These are phyloP conservation scores for Telenomus remus DNA, from an alignment of 1,140 invertebrate genomes.

Conservation along the genomic window DNA sequence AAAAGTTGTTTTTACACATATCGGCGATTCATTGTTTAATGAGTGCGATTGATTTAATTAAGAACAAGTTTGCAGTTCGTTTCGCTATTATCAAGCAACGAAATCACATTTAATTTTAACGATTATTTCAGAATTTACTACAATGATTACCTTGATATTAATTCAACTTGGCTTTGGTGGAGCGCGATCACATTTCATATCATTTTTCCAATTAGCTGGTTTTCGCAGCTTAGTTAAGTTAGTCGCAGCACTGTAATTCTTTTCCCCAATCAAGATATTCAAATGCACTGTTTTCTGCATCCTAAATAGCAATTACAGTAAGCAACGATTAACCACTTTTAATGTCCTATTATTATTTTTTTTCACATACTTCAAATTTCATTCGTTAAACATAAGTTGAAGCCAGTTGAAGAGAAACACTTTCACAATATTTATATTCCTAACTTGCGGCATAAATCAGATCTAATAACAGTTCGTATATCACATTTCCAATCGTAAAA, in stretches of 20 bases:
- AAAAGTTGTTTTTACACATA: conserved; percentile 3
- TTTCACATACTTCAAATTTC: too few species aligned
- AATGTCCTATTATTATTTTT: too few species aligned
- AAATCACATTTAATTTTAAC: conserved; percentile 16
- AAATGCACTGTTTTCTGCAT: background rate
- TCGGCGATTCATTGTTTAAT: conserved; percentile 4
- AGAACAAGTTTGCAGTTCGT: conserved; percentile 18
- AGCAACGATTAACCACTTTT: too few species aligned
- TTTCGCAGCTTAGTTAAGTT: background rate
- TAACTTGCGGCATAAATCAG: conserved; percentile 9
- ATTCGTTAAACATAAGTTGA: too few species aligned
- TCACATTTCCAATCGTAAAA: conserved; percentile 12
- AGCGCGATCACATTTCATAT: conserved; percentile 10
- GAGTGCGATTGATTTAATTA: conserved; percentile 15
- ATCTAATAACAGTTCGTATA: conserved; percentile 24
- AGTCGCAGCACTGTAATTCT: background rate
- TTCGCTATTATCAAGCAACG: conserved; percentile 1
- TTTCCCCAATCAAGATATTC: background rate
- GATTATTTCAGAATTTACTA: conserved; percentile 18
- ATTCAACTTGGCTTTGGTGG: conserved; percentile 5
- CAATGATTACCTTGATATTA: conserved; percentile 13
- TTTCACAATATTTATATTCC: too few species aligned
- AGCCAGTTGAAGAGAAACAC: too few species aligned
- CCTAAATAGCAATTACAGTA: too few species aligned
- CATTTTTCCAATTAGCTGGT: conserved; percentile 1